Base-by-base conservation (phyloP, 1,140 invertebrate species). In the Drosophila serrata region DNA sequence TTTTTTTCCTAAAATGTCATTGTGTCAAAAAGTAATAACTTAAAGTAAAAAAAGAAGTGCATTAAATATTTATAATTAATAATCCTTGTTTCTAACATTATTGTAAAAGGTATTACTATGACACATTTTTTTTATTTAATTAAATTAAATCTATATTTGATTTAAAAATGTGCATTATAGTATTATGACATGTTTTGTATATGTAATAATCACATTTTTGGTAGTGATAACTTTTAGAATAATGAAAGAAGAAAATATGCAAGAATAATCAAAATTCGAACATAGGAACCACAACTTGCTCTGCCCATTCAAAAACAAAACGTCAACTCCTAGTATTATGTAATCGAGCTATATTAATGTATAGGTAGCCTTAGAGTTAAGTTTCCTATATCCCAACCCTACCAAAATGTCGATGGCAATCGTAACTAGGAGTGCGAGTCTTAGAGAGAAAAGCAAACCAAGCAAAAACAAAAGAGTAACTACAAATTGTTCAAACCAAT, bases 321-420 rank as follows among this genome's bases (percentile, higher is more conserved):
- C 51, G 62, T 69, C 79, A 73, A 88, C 80, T 80, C 60, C 56
- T 86, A 88, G 85, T 88, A 88, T 88, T 88, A 87, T 84, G 67
- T 84, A 81, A 80, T 75, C 56, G 76, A 88, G 72, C 76, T 88
- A 78, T 87, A 69, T 49, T 9, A 84, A 67, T 78, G 77, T 87
- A 87, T 82, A 87, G 67, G 24, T 55, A 75, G 61, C 55, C 61
- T 45, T 88, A 88, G 70, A 40, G 51, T 19, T 86, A 87, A 79
- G 82, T 45, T 62, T 42, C 19, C 35, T 56, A 43, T 48, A 78
- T 57, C 24, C 27, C 29, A 46, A n/a, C 35, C 42, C 65, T 55
- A 49, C 46, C 37, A 48, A 58, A 55, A 55, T 67, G 62, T 46
- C 31, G 35, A 60, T 73, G 61, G 59, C 60, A 67, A 69, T 80